Percentiles rank a stretch among this genome's conserved stretches.
These are phyloP conservation scores for Pseudopodoces humilis DNA, from an alignment of 2,113 vertebrate genomes.

Conservation along the genomic window DNA sequence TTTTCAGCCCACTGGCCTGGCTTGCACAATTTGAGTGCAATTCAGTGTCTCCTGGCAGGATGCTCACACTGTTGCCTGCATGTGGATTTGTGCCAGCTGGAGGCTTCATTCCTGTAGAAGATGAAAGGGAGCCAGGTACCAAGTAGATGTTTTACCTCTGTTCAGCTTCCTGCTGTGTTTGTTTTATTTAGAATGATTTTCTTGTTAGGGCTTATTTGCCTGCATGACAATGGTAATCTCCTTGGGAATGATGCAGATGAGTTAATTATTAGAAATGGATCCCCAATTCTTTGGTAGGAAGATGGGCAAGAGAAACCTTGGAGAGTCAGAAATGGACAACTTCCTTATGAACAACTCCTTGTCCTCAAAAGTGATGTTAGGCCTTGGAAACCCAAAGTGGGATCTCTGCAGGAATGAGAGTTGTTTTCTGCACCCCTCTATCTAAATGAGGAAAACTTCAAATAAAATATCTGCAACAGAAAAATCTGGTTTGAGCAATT, in stretches of 20 bases:
- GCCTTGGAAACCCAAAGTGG: not conserved
- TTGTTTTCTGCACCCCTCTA: not conserved
- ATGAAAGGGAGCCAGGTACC: not conserved
- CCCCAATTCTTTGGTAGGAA: not conserved
- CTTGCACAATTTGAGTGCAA: not conserved
- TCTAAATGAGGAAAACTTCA: not conserved
- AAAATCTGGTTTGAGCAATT: not conserved
- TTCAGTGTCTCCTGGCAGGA: slow-evolving; percentile 15
- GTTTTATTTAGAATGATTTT: not conserved
- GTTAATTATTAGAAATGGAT: not conserved
- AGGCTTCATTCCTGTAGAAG: not conserved
- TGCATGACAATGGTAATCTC: not conserved
- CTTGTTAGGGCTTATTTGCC: not conserved
- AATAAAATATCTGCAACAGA: not conserved
- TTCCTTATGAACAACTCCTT: not conserved
- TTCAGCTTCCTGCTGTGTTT: not conserved
- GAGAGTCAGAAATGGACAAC: not conserved
- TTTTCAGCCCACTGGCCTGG: slow-evolving; percentile 25
- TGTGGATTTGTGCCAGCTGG: not conserved
- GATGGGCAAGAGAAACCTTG: not conserved
- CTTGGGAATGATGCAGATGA: not conserved
- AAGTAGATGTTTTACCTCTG: not conserved
- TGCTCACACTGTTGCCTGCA: not conserved
- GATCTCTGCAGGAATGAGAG: not conserved
- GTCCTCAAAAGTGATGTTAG: not conserved